These are phyloP conservation scores for Xanthorhoe designata DNA, from an alignment of 2,888 invertebrate species.

Conservation along the genomic window DNA sequence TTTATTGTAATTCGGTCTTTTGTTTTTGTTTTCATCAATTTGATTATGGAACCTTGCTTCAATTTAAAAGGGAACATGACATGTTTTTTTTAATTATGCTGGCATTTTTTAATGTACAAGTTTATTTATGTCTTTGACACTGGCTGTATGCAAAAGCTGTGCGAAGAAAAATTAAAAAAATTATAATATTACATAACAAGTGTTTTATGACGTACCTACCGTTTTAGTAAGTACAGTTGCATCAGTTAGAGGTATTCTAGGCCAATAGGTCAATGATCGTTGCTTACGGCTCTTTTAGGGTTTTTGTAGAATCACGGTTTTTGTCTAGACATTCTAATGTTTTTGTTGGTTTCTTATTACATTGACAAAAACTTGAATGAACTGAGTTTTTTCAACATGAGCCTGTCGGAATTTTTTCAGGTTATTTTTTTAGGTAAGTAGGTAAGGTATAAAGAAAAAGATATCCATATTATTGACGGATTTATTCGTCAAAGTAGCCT, in stretches of 20 bases:
- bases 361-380: too few species aligned
- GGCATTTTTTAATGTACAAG: not conserved
- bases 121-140: too few species aligned
- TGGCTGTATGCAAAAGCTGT: too few species aligned
- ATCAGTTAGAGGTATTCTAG: conserved; percentile 17
- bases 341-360: not conserved
- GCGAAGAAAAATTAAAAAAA: not conserved
- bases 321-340: conserved; percentile 8
- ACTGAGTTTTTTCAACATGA: not conserved
- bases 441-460: not conserved
- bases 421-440: too few species aligned
- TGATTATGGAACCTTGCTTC: conserved; percentile 4
- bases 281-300: conserved; percentile 13
- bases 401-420: not conserved
- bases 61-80: conserved; percentile 3
- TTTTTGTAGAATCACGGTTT: conserved; percentile 8
- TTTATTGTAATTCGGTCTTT: conserved; percentile 28
- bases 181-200: not conserved
- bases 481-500: not conserved
- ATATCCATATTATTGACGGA: not conserved
- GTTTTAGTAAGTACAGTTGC: conserved; percentile 9
- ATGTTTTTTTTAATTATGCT: not conserved
- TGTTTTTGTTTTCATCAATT: conserved; percentile 20
- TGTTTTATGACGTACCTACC: not conserved
- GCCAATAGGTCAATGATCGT: conserved; percentile 25